phyloP scores from a whole-genome alignment of 2,888 invertebrate genomes.

The Agrochola lota region DNA sequence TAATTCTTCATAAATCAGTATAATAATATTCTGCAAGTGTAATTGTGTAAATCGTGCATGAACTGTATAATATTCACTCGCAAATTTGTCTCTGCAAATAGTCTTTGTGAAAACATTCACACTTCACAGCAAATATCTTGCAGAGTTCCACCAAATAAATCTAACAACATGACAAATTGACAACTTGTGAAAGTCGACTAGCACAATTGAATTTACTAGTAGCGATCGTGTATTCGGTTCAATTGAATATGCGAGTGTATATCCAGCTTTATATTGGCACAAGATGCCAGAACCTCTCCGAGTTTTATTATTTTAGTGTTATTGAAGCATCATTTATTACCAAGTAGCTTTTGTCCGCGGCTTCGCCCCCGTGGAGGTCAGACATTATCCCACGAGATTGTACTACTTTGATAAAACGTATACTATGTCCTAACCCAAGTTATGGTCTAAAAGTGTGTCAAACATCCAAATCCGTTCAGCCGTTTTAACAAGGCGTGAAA shows the following conservation, averaged over 20 bases:
- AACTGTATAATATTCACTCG: background rate
- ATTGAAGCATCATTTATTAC: background rate
- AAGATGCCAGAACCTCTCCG: background rate
- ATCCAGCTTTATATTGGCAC: background rate
- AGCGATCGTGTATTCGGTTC: background rate
- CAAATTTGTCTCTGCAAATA: background rate
- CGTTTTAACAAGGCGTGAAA: too few species aligned
- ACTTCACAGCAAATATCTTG: background rate
- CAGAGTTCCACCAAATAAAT: constrained; percentile 6
- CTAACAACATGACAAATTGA: constrained; percentile 5
- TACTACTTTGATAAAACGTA: too few species aligned
- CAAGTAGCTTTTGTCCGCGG: too few species aligned
- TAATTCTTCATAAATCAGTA: background rate
- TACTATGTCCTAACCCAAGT: too few species aligned
- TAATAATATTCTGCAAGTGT: background rate
- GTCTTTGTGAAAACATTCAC: background rate
- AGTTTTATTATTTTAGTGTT: background rate
- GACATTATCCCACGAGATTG: too few species aligned
- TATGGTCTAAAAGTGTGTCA: too few species aligned
- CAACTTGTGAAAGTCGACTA: constrained; percentile 10
- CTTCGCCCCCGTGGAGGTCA: too few species aligned
- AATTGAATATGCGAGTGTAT: background rate
- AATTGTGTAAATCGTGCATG: background rate
- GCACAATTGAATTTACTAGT: constrained; percentile 1
- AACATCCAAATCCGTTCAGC: too few species aligned